Conservation (phyloP, 2,797 vertebrate genomes). For the Pangasius djambal region DNA sequence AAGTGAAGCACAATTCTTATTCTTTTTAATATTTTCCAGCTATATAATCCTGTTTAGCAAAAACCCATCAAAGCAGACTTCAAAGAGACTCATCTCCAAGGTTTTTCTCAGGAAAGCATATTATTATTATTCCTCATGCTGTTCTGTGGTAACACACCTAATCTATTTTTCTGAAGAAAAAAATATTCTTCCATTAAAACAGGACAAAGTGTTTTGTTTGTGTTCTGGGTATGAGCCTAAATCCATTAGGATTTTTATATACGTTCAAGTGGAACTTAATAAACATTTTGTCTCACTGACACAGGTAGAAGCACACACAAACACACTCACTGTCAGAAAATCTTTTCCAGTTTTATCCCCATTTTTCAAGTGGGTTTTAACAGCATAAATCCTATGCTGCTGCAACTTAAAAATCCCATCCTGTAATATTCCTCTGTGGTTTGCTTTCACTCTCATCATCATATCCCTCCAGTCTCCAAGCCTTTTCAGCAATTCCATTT, state of each 20-base stretch:
- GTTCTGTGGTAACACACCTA: constrained; percentile 6
- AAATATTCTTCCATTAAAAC: not conserved
- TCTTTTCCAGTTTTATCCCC: not conserved
- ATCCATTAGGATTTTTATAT: not conserved
- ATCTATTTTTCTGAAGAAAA: not conserved
- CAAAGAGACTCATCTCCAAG: not conserved
- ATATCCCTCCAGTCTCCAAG: constrained; percentile 31
- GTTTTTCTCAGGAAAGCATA: constrained; percentile 16
- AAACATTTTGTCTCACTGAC: not conserved
- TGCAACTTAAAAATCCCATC: constrained; percentile 6
- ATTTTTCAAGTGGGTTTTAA: not conserved
- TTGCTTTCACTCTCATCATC: constrained; percentile 25
- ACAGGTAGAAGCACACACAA: not conserved
- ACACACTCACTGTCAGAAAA: not conserved
- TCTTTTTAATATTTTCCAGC: constrained; percentile 5
- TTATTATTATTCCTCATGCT: not conserved
- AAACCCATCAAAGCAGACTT: constrained; percentile 20
- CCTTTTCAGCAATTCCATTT: constrained; percentile 34
- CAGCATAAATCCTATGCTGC: not conserved
- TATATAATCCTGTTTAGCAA: constrained; percentile 4
- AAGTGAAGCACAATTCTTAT: constrained; percentile 15
- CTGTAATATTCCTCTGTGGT: not conserved
- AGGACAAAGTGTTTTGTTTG: not conserved
- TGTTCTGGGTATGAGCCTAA: not conserved
- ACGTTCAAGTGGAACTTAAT: not conserved